Percentiles rank a stretch among this genome's conserved stretches.
Evolutionary conservation across 2,797 vertebrate species (phyloP).

Genomic region (Antennarius maculatus): DNA sequence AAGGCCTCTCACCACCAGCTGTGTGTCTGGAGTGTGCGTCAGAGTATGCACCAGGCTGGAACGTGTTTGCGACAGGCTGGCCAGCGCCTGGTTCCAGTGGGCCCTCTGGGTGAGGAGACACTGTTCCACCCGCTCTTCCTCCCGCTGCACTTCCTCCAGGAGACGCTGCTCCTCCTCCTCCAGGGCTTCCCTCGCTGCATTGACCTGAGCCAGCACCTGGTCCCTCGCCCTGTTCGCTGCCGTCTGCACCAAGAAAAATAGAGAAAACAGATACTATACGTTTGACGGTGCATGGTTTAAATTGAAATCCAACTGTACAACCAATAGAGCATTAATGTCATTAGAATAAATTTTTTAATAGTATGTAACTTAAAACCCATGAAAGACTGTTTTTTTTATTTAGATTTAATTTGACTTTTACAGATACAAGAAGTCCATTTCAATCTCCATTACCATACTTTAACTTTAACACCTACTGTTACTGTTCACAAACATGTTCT

Average conservation of each 20-base stretch:
- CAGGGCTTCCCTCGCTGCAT: constrained; percentile 82
- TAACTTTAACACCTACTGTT: no score
- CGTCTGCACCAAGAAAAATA: constrained; percentile 60
- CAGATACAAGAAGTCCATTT: no score
- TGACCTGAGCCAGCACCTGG: constrained; percentile 87
- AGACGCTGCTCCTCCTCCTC: constrained; percentile 93
- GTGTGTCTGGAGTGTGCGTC: constrained; percentile 84
- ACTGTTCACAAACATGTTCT: no score
- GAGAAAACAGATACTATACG: neutral
- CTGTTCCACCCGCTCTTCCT: constrained; percentile 92
- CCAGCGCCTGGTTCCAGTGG: constrained; percentile 88
- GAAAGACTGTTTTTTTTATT: no score
- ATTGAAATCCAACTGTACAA: no score
- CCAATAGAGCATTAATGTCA: no score
- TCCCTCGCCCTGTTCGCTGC: constrained; percentile 84
- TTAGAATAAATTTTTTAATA: no score
- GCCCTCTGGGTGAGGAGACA: constrained; percentile 90
- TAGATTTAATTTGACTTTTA: no score
- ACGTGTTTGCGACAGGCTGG: constrained; percentile 84
- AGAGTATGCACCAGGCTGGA: constrained; percentile 86
- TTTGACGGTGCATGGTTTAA: no score
- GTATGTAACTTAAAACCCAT: no score
- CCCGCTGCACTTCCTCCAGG: constrained; percentile 87
- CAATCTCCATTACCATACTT: no score
- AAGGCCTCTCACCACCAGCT: constrained; percentile 84